Evolutionary conservation across 2,113 vertebrate species (phyloP).

Genomic region (Megaleporinus macrocephalus): DNA sequence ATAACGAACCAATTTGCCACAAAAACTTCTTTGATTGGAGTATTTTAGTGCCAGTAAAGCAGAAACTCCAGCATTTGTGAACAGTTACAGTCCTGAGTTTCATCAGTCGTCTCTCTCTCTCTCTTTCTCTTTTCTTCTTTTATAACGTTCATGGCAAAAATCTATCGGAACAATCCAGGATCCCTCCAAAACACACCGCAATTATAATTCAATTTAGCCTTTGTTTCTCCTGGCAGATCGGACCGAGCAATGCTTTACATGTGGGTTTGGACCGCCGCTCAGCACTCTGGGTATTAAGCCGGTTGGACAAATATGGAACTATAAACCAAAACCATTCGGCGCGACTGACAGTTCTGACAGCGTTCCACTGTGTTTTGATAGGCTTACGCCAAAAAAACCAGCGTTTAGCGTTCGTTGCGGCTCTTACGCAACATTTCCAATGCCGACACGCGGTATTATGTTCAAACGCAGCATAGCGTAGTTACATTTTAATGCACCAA

Average conservation of each 20-base stretch:
- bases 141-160: neutral
- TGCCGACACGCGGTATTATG: neutral
- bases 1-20: too few species aligned
- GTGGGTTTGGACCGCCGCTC: slow-evolving; percentile 35
- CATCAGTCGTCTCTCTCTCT: neutral
- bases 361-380: neutral
- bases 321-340: slow-evolving; percentile 16
- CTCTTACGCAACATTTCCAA: neutral
- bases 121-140: neutral
- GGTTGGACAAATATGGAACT: neutral
- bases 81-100: neutral
- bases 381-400: slow-evolving; percentile 4
- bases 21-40: neutral
- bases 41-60: neutral
- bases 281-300: slow-evolving; percentile 6
- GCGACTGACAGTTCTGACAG: slow-evolving; percentile 30
- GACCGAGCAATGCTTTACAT: slow-evolving; percentile 14
- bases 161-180: slow-evolving; percentile 13
- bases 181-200: slow-evolving; percentile 5
- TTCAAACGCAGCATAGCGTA: slow-evolving; percentile 30
- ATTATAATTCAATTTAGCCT: slow-evolving; percentile 34
- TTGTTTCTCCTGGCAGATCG: slow-evolving; percentile 34
- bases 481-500: slow-evolving; percentile 59
- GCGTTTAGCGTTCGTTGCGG: neutral
- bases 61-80: neutral